These are phyloP conservation scores for Lithodes maja DNA, from an alignment of 2,888 invertebrate species.

Conservation along the genomic window DNA sequence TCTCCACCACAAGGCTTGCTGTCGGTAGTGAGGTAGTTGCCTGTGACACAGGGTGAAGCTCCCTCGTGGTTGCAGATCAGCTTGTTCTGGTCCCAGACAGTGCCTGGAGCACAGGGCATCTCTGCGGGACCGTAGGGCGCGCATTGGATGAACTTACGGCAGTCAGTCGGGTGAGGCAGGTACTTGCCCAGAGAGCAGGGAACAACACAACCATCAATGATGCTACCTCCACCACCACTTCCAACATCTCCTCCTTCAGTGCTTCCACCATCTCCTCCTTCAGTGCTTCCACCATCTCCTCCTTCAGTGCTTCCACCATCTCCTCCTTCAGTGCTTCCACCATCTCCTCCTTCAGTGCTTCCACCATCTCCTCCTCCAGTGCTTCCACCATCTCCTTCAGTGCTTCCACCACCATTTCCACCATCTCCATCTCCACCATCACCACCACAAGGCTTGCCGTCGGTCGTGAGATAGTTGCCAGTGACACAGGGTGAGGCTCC, in stretches of 20 bases:
- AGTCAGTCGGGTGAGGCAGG: constrained; percentile 66
- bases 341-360: constrained; percentile 14
- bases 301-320: background rate
- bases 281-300: background rate
- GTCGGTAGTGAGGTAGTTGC: constrained; percentile 20
- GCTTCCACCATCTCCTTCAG: constrained; percentile 17
- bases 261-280: constrained; percentile 25
- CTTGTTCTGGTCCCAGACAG: constrained; percentile 36
- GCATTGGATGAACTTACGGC: constrained; percentile 71
- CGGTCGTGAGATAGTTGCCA: constrained; percentile 35
- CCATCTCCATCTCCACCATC: constrained; percentile 12
- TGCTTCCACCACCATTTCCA: constrained; percentile 9
- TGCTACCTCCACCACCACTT: constrained; percentile 5
- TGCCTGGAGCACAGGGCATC: constrained; percentile 48
- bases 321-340: background rate
- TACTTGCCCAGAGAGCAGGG: constrained; percentile 39
- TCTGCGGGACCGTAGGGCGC: constrained; percentile 54
- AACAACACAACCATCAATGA: constrained; percentile 46
- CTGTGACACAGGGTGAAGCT: constrained; percentile 45
- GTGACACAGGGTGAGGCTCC: constrained; percentile 39
- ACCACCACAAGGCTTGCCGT: constrained; percentile 44
- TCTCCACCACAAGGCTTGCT: constrained; percentile 1
- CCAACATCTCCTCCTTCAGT: background rate
- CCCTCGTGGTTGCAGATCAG: constrained; percentile 51
- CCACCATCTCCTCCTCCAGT: constrained; percentile 18